Conservation (phyloP, 2,797 vertebrate genomes). For the Capromys pilorides region DNA sequence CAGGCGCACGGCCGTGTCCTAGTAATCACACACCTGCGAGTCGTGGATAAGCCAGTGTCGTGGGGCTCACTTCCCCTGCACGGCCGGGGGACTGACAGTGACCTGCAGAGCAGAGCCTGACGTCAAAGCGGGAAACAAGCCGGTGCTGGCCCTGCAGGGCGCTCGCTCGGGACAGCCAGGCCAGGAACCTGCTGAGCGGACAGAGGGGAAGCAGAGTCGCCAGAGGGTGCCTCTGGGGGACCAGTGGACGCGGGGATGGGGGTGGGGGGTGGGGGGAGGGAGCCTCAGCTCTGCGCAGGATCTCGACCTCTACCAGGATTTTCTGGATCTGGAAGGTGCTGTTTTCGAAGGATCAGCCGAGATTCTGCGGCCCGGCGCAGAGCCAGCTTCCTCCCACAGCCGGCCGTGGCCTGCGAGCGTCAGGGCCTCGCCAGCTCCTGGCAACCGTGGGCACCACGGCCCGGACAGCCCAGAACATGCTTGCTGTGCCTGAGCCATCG, state of each 20-base stretch:
- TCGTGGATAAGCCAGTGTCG: not conserved
- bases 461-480: constrained; percentile 2
- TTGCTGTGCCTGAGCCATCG: constrained; percentile 66
- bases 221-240: not conserved
- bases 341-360: not conserved
- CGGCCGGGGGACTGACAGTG: not conserved
- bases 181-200: not conserved
- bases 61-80: not conserved
- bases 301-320: not conserved
- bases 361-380: not conserved
- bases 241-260: not conserved
- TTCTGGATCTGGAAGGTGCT: constrained; percentile 27
- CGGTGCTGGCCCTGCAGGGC: not conserved
- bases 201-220: not conserved
- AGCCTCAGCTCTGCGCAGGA: not conserved
- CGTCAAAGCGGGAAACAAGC: not conserved
- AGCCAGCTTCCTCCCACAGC: not conserved
- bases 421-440: not conserved
- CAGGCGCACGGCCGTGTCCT: not conserved
- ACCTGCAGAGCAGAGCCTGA: not conserved
- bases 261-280: not conserved
- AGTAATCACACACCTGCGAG: not conserved
- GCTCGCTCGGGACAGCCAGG: not conserved
- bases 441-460: not conserved
- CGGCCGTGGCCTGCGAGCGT: not conserved